Percentiles rank a stretch among this genome's conserved stretches.
Conservation (phyloP, 2,888 invertebrate genomes). For the Athetis lepigone region DNA sequence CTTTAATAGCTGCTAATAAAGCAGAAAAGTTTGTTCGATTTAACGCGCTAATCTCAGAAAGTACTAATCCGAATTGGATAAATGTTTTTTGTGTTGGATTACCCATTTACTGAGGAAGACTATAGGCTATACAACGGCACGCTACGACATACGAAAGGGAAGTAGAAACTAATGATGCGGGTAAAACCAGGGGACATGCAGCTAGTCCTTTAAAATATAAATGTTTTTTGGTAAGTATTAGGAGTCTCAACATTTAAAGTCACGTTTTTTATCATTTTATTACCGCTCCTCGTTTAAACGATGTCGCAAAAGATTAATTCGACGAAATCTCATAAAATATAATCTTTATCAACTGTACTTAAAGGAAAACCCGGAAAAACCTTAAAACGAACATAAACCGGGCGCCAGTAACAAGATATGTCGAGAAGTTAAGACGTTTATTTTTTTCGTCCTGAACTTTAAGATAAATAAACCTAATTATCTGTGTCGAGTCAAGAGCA, state of each 20-base stretch:
- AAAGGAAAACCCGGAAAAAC: conserved; percentile 23
- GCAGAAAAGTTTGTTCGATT: too few relatives aligned
- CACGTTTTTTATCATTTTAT: conserved; percentile 36
- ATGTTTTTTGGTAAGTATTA: too few relatives aligned
- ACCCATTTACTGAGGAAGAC: too few relatives aligned
- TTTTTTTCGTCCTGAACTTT: conserved; percentile 16
- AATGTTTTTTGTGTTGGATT: too few relatives aligned
- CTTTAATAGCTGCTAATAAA: too few relatives aligned
- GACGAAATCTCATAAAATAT: conserved; percentile 66
- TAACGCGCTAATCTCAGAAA: too few relatives aligned
- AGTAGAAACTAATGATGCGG: too few relatives aligned
- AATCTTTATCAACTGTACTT: conserved; percentile 59
- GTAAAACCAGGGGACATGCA: too few relatives aligned
- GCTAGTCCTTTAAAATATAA: too few relatives aligned
- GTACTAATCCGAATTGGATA: too few relatives aligned
- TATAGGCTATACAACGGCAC: too few relatives aligned
- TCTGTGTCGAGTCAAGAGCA: neutral
- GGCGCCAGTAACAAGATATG: conserved; percentile 18
- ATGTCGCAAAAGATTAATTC: conserved; percentile 64
- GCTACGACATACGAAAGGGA: too few relatives aligned
- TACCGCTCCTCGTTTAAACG: conserved; percentile 46
- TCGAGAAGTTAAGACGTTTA: conserved; percentile 5
- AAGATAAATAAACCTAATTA: neutral
- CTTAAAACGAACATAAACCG: conserved; percentile 31
- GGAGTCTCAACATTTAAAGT: neutral